A percentile compares a stretch with the other conserved stretches of the same genome.
Evolutionary conservation across 2,888 invertebrate species (phyloP).

Genomic region (Synergus laeviventris): DNA sequence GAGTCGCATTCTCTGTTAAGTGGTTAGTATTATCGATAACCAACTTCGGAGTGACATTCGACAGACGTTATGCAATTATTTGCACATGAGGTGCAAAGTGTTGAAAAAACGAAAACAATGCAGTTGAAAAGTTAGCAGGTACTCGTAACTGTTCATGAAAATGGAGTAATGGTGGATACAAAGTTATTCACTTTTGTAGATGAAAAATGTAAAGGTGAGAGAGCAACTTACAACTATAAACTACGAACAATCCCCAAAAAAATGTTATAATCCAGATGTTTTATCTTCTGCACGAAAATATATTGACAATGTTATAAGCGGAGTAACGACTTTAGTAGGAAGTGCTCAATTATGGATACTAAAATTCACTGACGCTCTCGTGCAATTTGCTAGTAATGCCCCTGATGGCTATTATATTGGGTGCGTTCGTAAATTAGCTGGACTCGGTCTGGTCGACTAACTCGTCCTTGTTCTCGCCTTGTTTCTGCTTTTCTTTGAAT

Average conservation of each 20-base stretch:
- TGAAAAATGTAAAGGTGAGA: too few relatives aligned
- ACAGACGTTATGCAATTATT: slow-evolving; percentile 33
- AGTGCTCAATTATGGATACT: slow-evolving; percentile 40
- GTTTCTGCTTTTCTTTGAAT: slow-evolving; percentile 20
- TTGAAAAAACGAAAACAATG: slow-evolving; percentile 9
- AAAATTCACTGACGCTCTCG: slow-evolving; percentile 33
- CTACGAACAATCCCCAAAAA: neutral
- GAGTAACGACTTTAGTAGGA: slow-evolving; percentile 19
- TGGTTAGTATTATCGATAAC: slow-evolving; percentile 17
- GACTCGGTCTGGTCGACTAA: slow-evolving; percentile 33
- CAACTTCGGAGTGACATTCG: slow-evolving; percentile 1
- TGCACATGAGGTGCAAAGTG: slow-evolving; percentile 27
- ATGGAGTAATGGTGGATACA: neutral
- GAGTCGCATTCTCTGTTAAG: slow-evolving; percentile 27
- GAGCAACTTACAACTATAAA: neutral
- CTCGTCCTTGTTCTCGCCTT: slow-evolving; percentile 26
- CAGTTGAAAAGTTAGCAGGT: slow-evolving; percentile 1
- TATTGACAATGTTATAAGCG: slow-evolving; percentile 7
- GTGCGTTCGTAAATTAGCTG: slow-evolving; percentile 33
- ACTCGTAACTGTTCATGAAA: slow-evolving; percentile 7
- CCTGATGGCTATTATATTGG: slow-evolving; percentile 30
- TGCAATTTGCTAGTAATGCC: slow-evolving; percentile 33
- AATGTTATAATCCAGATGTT: slow-evolving; percentile 1
- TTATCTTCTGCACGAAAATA: neutral
- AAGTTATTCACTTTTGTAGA: neutral